phyloP scores from a whole-genome alignment of 2,797 vertebrate species.

The Denticeps clupeoides region DNA sequence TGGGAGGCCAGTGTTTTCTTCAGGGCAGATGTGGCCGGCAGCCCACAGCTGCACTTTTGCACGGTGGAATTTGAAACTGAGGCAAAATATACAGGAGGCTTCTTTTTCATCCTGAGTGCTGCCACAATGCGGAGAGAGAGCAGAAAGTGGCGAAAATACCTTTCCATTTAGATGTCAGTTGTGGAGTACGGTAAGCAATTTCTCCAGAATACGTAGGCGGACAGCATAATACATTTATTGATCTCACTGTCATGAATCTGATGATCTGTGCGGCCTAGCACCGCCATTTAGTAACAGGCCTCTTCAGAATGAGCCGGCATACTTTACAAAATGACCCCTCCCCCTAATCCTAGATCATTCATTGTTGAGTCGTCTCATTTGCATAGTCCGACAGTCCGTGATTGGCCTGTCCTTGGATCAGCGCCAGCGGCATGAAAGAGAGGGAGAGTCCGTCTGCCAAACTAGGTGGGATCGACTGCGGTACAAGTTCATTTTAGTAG shows the following conservation, averaged over 20 bases:
- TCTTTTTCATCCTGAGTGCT: constrained; percentile 47
- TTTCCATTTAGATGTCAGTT: constrained; percentile 40
- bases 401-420: constrained; percentile 33
- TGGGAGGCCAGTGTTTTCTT: no score
- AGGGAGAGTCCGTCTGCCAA: constrained; percentile 8
- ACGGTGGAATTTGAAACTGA: constrained; percentile 51
- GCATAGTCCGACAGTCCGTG: constrained; percentile 8
- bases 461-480: not conserved
- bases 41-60: constrained; percentile 49
- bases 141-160: constrained; percentile 40
- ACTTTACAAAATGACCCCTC: not conserved
- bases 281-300: not conserved
- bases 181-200: constrained; percentile 54
- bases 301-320: not conserved
- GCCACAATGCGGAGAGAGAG: constrained; percentile 39
- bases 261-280: not conserved
- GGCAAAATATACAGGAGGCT: constrained; percentile 52
- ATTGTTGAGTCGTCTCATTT: constrained; percentile 4
- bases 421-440: constrained; percentile 36
- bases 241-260: not conserved
- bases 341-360: not conserved
- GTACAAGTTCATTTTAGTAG: not conserved
- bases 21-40: constrained; percentile 49
- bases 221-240: no score
- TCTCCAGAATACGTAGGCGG: no score